Conservation (phyloP, 2,113 vertebrate species). For the Campylomormyrus tamandua region DNA sequence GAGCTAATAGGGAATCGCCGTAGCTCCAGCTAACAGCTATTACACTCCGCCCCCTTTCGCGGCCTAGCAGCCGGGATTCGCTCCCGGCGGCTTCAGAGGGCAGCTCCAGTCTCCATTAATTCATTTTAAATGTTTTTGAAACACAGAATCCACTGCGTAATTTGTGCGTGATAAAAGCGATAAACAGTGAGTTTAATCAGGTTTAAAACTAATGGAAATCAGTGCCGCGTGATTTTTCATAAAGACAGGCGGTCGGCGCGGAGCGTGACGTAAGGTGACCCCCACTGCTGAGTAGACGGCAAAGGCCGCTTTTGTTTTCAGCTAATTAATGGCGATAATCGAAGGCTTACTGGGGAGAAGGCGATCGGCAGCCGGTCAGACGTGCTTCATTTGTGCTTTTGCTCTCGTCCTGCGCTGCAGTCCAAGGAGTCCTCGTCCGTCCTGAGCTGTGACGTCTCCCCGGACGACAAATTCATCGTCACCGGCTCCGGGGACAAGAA, state of each 20-base stretch:
- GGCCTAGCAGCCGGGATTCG: background rate
- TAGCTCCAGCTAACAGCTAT: too few species aligned
- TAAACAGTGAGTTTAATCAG: background rate
- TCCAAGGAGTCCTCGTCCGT: constrained; percentile 71
- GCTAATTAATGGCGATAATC: background rate
- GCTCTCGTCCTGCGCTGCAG: constrained; percentile 41
- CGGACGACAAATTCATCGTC: constrained; percentile 73
- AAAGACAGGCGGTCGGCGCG: background rate
- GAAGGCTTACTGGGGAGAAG: background rate
- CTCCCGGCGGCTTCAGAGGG: background rate
- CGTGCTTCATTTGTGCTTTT: constrained; percentile 17
- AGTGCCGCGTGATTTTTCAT: background rate
- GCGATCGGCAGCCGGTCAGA: background rate
- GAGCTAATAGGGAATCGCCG: background rate
- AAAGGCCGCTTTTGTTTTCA: background rate
- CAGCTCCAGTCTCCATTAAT: background rate
- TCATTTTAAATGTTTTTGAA: background rate
- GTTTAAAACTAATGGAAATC: background rate
- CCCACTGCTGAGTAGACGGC: background rate
- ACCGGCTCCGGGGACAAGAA: constrained; percentile 78
- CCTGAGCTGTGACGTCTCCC: constrained; percentile 77
- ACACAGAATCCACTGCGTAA: background rate
- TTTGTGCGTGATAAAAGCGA: background rate
- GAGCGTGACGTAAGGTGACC: background rate
- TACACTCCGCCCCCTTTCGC: background rate